Percentiles rank a stretch among this genome's conserved stretches.
Evolutionary conservation across 2,797 vertebrate species (phyloP).

Genomic region (Halcyon chelicuti): DNA sequence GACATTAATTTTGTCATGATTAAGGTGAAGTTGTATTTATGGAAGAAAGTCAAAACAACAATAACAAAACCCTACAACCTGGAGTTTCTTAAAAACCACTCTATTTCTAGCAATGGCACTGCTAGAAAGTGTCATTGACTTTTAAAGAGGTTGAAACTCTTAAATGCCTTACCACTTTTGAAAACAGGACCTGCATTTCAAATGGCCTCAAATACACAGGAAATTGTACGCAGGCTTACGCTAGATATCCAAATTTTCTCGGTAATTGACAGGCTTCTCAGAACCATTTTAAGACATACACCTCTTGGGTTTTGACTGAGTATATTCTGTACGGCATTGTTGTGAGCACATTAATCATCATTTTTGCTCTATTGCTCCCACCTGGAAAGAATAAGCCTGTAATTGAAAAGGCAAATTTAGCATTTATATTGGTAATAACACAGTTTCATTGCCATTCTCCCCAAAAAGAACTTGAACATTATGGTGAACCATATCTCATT

Average conservation of each 20-base stretch:
- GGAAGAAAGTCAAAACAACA: background rate
- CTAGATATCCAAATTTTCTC: background rate
- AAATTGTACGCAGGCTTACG: background rate
- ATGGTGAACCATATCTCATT: background rate
- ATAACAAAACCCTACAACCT: too few relatives aligned
- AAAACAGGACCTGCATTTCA: background rate
- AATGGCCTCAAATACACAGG: background rate
- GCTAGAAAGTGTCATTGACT: background rate
- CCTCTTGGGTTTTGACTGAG: background rate
- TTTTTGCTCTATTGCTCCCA: conserved; percentile 4
- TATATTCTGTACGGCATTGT: background rate
- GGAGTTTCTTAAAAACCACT: background rate
- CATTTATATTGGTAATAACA: conserved; percentile 40
- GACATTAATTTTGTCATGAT: background rate
- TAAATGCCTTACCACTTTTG: background rate
- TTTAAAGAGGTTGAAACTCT: background rate
- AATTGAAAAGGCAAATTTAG: conserved; percentile 53
- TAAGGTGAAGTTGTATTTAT: background rate
- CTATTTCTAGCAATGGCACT: background rate
- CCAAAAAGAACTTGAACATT: conserved; percentile 8
- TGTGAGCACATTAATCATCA: conserved; percentile 10
- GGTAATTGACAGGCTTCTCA: background rate
- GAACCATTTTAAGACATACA: background rate
- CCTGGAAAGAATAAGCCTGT: background rate
- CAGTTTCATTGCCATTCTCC: background rate